A percentile compares a stretch with the other conserved stretches of the same genome.
Conservation (phyloP, 1,140 invertebrate species). For the Drosophila melanica region DNA sequence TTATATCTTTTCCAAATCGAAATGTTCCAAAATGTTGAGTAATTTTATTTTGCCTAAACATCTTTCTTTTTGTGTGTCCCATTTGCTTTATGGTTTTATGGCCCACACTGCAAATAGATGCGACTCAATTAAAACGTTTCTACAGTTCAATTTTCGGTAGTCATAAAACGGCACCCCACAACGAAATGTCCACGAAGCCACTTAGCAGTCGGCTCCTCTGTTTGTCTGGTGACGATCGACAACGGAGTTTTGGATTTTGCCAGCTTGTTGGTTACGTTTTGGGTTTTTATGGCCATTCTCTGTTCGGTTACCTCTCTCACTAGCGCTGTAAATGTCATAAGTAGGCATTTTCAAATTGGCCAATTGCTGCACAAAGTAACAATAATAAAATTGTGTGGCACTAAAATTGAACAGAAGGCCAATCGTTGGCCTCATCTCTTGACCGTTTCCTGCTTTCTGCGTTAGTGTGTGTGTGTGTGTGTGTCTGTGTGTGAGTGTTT, state of each 20-base stretch:
- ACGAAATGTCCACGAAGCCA: slow-evolving; percentile 1
- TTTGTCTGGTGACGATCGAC: slow-evolving; percentile 20
- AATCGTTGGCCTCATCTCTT: slow-evolving; percentile 31
- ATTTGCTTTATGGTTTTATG: slow-evolving; percentile 18
- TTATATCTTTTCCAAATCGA: neutral
- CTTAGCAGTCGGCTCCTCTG: slow-evolving; percentile 1
- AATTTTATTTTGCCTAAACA: neutral
- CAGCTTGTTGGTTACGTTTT: neutral
- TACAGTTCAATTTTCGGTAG: slow-evolving; percentile 34
- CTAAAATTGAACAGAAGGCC: slow-evolving; percentile 19
- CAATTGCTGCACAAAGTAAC: slow-evolving; percentile 25
- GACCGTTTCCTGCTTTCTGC: slow-evolving; percentile 7
- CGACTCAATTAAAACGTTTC: slow-evolving; percentile 38
- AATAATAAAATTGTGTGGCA: slow-evolving; percentile 24
- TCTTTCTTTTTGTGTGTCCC: neutral
- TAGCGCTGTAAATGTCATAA: slow-evolving; percentile 23
- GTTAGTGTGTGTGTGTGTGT: too few relatives aligned
- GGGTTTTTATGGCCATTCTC: slow-evolving; percentile 2
- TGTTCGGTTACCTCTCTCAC: neutral
- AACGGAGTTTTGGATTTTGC: neutral
- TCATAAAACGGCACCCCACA: slow-evolving; percentile 23
- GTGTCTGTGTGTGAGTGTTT: slow-evolving; percentile 21
- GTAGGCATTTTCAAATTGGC: slow-evolving; percentile 26
- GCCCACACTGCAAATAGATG: slow-evolving; percentile 20
- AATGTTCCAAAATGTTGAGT: neutral